Conservation (phyloP, 92 coral and sea anemone genomes). For the Palythoa caribaeorum region DNA sequence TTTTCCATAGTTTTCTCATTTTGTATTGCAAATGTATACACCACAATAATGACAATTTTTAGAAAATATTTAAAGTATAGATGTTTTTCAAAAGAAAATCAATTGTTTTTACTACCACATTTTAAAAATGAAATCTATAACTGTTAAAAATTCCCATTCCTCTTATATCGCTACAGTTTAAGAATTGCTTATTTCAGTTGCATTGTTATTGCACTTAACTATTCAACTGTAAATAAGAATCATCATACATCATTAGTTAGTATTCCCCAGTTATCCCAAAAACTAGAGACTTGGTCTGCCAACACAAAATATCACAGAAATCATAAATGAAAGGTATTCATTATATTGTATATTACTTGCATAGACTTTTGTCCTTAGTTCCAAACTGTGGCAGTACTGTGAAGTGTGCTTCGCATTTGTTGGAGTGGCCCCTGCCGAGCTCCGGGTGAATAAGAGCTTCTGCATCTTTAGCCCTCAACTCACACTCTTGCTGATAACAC, state of each 20-base stretch:
- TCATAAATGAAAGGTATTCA: neutral
- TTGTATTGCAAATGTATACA: neutral
- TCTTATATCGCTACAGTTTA: conserved; percentile 2
- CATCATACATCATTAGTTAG: neutral
- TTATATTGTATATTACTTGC: neutral
- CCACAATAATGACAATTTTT: neutral
- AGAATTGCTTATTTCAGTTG: neutral
- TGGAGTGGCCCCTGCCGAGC: neutral
- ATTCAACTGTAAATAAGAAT: neutral
- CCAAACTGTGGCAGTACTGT: conserved; percentile 6
- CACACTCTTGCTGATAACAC: conserved; percentile 6
- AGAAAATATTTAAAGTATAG: neutral
- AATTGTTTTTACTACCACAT: neutral
- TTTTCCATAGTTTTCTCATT: conserved; percentile 6
- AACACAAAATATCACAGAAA: neutral
- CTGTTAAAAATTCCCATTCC: neutral
- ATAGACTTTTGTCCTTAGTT: neutral
- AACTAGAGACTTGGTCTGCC: neutral
- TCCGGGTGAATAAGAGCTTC: conserved; percentile 2
- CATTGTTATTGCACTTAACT: neutral
- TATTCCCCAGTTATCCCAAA: neutral
- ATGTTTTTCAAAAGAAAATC: neutral
- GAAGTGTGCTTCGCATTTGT: conserved; percentile 5
- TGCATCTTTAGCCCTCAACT: neutral
- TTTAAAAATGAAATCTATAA: neutral